Percentiles rank a stretch among this genome's conserved stretches.
Conservation (phyloP, 2,113 vertebrate genomes). For the Megatriorchis doriae region DNA sequence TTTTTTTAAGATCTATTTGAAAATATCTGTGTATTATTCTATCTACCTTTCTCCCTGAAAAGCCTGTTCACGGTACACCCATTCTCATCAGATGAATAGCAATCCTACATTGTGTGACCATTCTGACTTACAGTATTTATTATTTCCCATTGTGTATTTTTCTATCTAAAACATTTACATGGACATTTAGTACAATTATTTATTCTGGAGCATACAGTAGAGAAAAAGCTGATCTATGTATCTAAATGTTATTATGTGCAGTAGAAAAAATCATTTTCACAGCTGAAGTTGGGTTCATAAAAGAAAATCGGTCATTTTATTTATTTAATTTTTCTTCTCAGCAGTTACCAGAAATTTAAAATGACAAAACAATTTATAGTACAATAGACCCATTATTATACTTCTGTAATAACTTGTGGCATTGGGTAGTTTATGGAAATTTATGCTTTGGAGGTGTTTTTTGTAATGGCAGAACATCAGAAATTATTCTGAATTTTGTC, state of each 20-base stretch:
- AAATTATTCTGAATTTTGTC: background rate
- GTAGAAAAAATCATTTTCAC: background rate
- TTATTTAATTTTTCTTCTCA: conserved; percentile 10
- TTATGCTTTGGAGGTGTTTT: background rate
- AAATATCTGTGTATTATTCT: background rate
- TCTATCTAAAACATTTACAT: background rate
- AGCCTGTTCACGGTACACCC: background rate
- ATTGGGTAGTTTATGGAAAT: background rate
- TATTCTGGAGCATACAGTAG: background rate
- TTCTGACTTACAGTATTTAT: background rate
- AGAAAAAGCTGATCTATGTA: background rate
- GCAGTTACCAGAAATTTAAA: background rate
- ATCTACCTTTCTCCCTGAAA: background rate
- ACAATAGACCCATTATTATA: background rate
- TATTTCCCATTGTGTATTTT: background rate
- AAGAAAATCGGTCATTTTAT: background rate
- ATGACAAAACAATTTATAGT: background rate
- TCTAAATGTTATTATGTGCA: background rate
- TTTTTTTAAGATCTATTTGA: background rate
- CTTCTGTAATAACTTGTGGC: background rate
- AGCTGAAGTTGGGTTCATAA: background rate
- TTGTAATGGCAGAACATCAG: background rate
- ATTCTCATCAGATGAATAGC: background rate
- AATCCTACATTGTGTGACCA: background rate
- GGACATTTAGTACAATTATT: background rate